These are phyloP conservation scores for Silvanus unidentatus DNA, from an alignment of 2,888 invertebrate species.

Conservation along the genomic window DNA sequence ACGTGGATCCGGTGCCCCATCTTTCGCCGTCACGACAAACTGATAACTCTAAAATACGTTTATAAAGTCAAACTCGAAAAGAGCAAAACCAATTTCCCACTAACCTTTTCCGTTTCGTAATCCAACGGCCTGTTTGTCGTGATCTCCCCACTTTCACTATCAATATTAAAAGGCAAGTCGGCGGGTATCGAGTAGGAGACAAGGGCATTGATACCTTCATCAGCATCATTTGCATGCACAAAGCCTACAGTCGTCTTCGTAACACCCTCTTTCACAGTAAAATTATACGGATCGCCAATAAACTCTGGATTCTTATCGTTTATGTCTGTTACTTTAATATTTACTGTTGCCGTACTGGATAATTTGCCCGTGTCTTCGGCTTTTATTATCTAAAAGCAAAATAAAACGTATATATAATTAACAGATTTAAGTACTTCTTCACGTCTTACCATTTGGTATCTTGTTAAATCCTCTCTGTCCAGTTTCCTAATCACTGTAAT, in stretches of 20 bases:
- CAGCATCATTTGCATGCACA: slow-evolving; percentile 79
- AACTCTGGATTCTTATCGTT: slow-evolving; percentile 91
- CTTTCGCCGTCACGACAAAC: slow-evolving; percentile 84
- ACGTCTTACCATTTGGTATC: slow-evolving; percentile 80
- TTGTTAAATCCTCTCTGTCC: slow-evolving; percentile 82
- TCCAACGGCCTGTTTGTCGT: slow-evolving; percentile 69
- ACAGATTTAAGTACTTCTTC: no score
- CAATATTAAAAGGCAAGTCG: slow-evolving; percentile 73
- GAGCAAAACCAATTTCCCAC: neutral
- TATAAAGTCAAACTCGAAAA: neutral
- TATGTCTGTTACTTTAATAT: slow-evolving; percentile 84
- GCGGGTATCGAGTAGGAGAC: slow-evolving; percentile 74
- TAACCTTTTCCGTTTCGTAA: slow-evolving; percentile 73
- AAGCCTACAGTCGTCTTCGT: slow-evolving; percentile 50
- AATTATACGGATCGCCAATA: slow-evolving; percentile 71
- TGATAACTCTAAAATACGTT: slow-evolving; percentile 56
- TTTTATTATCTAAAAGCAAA: slow-evolving; percentile 58
- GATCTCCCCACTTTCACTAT: slow-evolving; percentile 73
- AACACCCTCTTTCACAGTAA: slow-evolving; percentile 68
- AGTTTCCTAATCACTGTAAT: slow-evolving; percentile 79
- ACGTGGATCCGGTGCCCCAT: slow-evolving; percentile 79
- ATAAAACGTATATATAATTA: neutral
- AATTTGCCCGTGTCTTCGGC: slow-evolving; percentile 82
- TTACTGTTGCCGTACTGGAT: slow-evolving; percentile 76
- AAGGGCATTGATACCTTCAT: slow-evolving; percentile 78